A percentile compares a stretch with the other conserved stretches of the same genome.
phyloP scores from a whole-genome alignment of 1,140 invertebrate genomes.

The Cheumatopsyche charites region DNA sequence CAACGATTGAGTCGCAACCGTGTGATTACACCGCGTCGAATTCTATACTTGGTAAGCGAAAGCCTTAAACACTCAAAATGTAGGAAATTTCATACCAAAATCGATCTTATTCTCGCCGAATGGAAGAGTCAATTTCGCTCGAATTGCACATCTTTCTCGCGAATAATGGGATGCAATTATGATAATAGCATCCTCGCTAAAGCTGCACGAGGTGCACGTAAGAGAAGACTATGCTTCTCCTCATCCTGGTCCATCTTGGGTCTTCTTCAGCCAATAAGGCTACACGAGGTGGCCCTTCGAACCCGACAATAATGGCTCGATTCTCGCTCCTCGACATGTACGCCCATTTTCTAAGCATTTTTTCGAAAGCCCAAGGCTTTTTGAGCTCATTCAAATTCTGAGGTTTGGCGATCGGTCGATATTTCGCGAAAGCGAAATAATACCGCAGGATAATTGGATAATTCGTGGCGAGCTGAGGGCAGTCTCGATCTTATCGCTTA shows the following conservation, averaged over 20 bases:
- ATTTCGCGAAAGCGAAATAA: conserved; percentile 3
- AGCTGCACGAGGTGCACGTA: conserved; percentile 27
- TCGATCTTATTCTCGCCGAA: too few relatives aligned
- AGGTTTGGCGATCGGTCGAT: background rate
- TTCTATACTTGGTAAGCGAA: conserved; percentile 5
- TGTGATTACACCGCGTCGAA: conserved; percentile 41
- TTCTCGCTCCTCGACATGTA: conserved; percentile 28
- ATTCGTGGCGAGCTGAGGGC: background rate
- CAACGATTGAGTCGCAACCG: conserved; percentile 42
- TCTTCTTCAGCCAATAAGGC: conserved; percentile 3
- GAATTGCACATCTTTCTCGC: conserved; percentile 33
- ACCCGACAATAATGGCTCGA: conserved; percentile 24
- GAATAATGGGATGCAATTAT: conserved; percentile 48
- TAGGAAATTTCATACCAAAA: background rate
- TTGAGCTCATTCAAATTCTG: conserved; percentile 7
- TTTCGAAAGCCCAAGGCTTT: background rate
- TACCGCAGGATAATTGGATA: conserved; percentile 12
- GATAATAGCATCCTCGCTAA: conserved; percentile 43
- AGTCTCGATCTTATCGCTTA: conserved; percentile 16
- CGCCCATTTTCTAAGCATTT: conserved; percentile 8
- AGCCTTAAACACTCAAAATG: too few relatives aligned
- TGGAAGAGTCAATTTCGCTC: too few relatives aligned
- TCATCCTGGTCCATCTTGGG: background rate
- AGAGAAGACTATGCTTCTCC: background rate
- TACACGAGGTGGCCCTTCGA: conserved; percentile 1